Evolutionary conservation across 2,113 vertebrate species (phyloP).

Genomic region (Phrynosoma platyrhinos): DNA sequence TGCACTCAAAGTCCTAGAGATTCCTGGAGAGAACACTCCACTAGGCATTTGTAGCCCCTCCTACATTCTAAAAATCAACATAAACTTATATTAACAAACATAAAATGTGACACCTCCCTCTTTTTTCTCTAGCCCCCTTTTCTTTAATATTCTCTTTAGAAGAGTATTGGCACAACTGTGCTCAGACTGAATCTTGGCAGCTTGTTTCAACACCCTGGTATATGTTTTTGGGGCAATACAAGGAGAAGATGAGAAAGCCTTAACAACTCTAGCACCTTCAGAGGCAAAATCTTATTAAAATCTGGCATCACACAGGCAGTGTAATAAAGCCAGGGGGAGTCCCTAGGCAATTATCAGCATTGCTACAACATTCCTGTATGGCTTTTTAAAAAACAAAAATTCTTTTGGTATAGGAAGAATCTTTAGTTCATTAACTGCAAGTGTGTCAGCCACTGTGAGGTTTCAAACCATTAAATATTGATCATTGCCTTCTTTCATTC

Average conservation of each 20-base stretch:
- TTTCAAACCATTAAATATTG: constrained; percentile 29
- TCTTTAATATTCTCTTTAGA: background rate
- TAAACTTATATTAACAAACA: background rate
- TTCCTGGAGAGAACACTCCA: no score
- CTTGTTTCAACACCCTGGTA: background rate
- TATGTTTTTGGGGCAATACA: background rate
- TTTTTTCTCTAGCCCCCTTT: background rate
- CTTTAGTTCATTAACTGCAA: constrained; percentile 12
- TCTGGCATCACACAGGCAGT: background rate
- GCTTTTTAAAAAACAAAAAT: background rate
- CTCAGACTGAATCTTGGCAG: background rate
- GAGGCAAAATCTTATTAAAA: constrained; percentile 3
- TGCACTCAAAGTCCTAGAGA: no score
- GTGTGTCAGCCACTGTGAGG: background rate
- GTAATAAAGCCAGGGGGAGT: background rate
- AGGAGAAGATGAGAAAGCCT: background rate
- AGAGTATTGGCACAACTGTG: background rate
- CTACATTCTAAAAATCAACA: background rate
- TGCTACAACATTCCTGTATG: background rate
- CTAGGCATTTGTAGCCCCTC: no score
- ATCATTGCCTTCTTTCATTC: constrained; percentile 22
- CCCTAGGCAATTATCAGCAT: background rate
- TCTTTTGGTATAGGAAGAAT: constrained; percentile 29
- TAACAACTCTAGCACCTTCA: constrained; percentile 11
- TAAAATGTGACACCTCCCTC: background rate